Evolutionary conservation across 2,113 vertebrate genomes (phyloP), one percentile per base, ranked within the genome.

Genomic region (Catharus bicknelli): DNA sequence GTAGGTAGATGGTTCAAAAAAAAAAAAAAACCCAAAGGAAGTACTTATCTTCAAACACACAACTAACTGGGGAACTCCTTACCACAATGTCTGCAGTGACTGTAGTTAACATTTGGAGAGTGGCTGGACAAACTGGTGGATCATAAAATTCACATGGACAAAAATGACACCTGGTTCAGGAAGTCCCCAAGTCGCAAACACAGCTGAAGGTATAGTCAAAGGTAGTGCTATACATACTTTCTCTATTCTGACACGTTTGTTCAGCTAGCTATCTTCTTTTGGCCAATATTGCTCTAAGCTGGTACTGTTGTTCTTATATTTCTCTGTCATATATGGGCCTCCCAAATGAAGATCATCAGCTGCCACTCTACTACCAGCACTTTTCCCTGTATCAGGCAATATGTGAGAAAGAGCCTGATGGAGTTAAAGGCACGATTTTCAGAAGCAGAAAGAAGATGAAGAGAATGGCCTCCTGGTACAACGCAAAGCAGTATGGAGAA

Each of bases 81-180:
- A 14, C 26, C 55, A 34, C 51, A 54, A 69, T 9, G 11, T 7
- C 1, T 79, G 14, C 22, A 54, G 5, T 68, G 27, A 76, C 25
- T 3, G 1, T 42, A 68, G 25, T 43, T 23, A 74, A 58, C 22
- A n/a, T 48, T 68, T 30, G n/a, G 12, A 83, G 20, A 18, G 58
- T 0, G 0, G 14, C 3, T 80, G 34, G 18, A 86, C n/a, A 88
- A 85, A 62, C 11, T 61, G 30, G 26, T 34, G 21, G n/a, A 57
- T 34, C 61, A 88, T 67, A 83, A 82, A 64, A 68, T 10, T 48
- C 13, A 9, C 5, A 1, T 55, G 36, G 17, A 57, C 29, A 66
- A 40, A 87, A 91, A 43, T 17, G 11, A 42, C 7, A 88, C 25
- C 27, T 47, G 13, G 16, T 80, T 83, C 54, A 66, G 59, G 20